phyloP scores from a whole-genome alignment of 2,797 vertebrate species.

The Cirrhinus molitorella region DNA sequence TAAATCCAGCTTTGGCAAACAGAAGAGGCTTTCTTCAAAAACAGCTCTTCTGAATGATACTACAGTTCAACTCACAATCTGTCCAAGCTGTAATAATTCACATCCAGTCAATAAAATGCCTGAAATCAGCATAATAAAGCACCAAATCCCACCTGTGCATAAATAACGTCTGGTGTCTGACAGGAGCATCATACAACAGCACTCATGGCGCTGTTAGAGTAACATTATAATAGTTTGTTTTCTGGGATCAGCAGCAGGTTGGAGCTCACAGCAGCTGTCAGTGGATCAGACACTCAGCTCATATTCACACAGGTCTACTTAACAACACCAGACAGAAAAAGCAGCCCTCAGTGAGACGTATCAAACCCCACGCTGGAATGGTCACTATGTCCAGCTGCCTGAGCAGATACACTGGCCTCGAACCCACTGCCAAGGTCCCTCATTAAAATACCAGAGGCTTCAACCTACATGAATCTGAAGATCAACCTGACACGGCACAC shows the following conservation, averaged over 20 bases:
- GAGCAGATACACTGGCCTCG: slow-evolving; percentile 51
- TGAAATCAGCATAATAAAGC: not conserved
- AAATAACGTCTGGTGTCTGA: not conserved
- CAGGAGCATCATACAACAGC: not conserved
- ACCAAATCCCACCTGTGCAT: not conserved
- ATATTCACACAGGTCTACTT: slow-evolving; percentile 62
- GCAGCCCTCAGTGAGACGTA: slow-evolving; percentile 60
- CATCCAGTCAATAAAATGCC: not conserved
- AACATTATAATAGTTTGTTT: not conserved
- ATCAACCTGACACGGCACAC: not conserved
- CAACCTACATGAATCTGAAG: not conserved
- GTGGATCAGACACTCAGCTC: not conserved
- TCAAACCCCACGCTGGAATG: slow-evolving; percentile 72
- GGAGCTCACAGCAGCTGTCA: not conserved
- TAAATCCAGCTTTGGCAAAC: not conserved
- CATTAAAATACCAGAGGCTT: slow-evolving; percentile 40
- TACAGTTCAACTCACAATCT: not conserved
- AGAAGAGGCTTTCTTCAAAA: not conserved
- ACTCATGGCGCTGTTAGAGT: slow-evolving; percentile 27
- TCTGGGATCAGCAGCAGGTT: not conserved
- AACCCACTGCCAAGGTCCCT: slow-evolving; percentile 52
- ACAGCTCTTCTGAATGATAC: not conserved
- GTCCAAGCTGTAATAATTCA: not conserved
- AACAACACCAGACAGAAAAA: slow-evolving; percentile 60
- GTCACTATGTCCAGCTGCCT: slow-evolving; percentile 71